Evolutionary conservation across 2,888 invertebrate species (phyloP).

Genomic region (Napeogenes sylphis): DNA sequence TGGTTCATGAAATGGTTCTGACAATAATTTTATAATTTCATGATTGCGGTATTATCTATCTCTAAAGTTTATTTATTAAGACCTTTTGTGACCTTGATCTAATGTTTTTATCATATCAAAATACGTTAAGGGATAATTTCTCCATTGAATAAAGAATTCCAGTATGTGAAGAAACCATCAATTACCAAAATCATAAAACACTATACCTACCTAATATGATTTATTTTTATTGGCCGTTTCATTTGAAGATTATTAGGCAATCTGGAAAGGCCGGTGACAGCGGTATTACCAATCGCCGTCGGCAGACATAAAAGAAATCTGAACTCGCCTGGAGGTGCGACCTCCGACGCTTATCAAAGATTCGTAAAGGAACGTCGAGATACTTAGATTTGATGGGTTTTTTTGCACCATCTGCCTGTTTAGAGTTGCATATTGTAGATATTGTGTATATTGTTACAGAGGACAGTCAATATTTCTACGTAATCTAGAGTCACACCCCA

Average conservation of each 20-base stretch:
- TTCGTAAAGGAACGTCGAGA: not conserved
- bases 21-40: too few relatives aligned
- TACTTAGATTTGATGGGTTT: not conserved
- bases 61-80: too few relatives aligned
- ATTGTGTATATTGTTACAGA: too few relatives aligned
- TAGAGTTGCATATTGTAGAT: not conserved
- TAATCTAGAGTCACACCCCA: too few relatives aligned
- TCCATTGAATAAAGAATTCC: too few relatives aligned
- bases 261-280: constrained; percentile 57
- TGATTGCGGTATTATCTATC: too few relatives aligned
- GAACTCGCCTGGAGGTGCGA: constrained; percentile 52
- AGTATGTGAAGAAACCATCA: not conserved
- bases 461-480: too few relatives aligned
- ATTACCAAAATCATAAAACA: not conserved
- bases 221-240: constrained; percentile 58
- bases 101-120: too few relatives aligned
- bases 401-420: not conserved
- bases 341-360: constrained; percentile 32
- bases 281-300: constrained; percentile 43
- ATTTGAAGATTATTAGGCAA: constrained; percentile 60
- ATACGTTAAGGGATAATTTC: too few relatives aligned
- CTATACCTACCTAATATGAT: constrained; percentile 27
- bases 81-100: too few relatives aligned
- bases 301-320: constrained; percentile 27
- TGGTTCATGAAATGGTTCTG: too few relatives aligned